These are phyloP conservation scores for Oligia strigilis DNA, from an alignment of 2,888 invertebrate genomes.

Conservation along the genomic window DNA sequence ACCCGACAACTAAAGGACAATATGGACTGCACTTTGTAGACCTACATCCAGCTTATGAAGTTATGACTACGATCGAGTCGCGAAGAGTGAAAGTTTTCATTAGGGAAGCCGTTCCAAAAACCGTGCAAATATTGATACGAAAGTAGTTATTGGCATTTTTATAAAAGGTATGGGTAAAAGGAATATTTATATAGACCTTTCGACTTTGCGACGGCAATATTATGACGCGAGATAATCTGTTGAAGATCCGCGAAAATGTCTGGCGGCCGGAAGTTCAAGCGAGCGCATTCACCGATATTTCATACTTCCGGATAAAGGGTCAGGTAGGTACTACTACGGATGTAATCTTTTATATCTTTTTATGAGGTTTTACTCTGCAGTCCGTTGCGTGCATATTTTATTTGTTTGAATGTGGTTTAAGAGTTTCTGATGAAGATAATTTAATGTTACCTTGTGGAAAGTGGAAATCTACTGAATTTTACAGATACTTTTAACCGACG, in stretches of 20 bases:
- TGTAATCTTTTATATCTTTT: constrained; percentile 47
- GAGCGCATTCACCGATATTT: constrained; percentile 39
- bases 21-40: constrained; percentile 27
- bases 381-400: not conserved
- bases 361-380: constrained; percentile 16
- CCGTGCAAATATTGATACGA: constrained; percentile 19
- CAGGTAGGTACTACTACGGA: constrained; percentile 15
- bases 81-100: constrained; percentile 21
- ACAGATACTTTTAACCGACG: not conserved
- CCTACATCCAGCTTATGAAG: not conserved
- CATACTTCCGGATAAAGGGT: constrained; percentile 42
- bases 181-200: constrained; percentile 14
- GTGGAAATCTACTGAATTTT: not conserved
- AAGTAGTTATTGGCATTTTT: not conserved
- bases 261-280: constrained; percentile 31
- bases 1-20: constrained; percentile 33
- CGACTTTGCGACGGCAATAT: constrained; percentile 1
- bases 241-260: constrained; percentile 25
- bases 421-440: not conserved
- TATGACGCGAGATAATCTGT: constrained; percentile 28
- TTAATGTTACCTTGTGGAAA: not conserved
- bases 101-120: not conserved
- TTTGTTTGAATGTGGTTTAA: not conserved
- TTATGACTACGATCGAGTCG: not conserved
- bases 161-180: not conserved